Conservation (phyloP, 2,888 invertebrate genomes). For the Sturmia bella region DNA sequence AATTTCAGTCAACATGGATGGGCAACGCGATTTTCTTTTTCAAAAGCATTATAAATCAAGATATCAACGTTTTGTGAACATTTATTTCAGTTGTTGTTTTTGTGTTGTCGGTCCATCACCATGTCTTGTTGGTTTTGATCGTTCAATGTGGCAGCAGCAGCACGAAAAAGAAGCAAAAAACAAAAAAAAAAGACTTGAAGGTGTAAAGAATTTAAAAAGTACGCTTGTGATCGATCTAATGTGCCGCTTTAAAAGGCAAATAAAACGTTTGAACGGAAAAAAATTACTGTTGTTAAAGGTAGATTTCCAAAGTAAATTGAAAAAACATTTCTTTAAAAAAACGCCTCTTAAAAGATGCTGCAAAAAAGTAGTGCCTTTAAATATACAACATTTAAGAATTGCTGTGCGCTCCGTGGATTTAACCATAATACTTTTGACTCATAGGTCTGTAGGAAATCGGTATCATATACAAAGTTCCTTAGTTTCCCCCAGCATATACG, state of each 20-base stretch:
- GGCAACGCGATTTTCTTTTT: constrained; percentile 50
- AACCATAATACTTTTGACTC: no score
- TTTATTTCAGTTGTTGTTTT: constrained; percentile 6
- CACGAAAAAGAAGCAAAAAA: constrained; percentile 29
- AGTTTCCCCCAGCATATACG: no score
- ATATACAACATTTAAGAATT: background rate
- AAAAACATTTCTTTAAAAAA: no score
- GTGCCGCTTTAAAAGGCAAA: no score
- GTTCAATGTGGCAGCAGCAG: constrained; percentile 18
- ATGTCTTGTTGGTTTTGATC: constrained; percentile 27
- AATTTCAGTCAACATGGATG: background rate
- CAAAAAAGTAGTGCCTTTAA: background rate
- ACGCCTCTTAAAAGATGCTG: no score
- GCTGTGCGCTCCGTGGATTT: no score
- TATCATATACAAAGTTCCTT: no score
- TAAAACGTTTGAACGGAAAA: no score
- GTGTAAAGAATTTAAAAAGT: constrained; percentile 25
- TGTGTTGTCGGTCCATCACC: background rate
- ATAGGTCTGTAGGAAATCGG: no score
- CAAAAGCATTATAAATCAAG: constrained; percentile 62
- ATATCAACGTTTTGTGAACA: constrained; percentile 48
- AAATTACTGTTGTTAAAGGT: no score
- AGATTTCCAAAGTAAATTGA: no score
- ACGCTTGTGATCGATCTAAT: no score
- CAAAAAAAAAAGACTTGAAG: background rate